These are phyloP conservation scores for Oryctolagus cuniculus DNA, from an alignment of 2,113 vertebrate species.

Conservation along the genomic window mOryCun1.1 NC_091435.1:91047501-91048000, in stretches of 20 bases:
- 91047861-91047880: too few species aligned
- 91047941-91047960: too few species aligned
- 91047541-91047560: not conserved
- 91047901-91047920: too few species aligned
- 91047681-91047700: not conserved
- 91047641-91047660: not conserved
- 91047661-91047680: not conserved
- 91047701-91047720: not conserved
- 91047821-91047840: not conserved
- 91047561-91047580: not conserved
- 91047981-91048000: too few species aligned
- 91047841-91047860: too few species aligned
- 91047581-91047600: not conserved
- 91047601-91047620: not conserved
- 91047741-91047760: not conserved
- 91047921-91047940: too few species aligned
- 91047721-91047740: not conserved
- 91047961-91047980: too few species aligned
- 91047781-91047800: not conserved
- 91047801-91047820: not conserved
- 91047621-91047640: not conserved
- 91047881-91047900: too few species aligned
- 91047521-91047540: not conserved
- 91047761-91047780: not conserved
- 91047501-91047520: rapidly evolving